These are phyloP conservation scores for Heliconius erato DNA, from an alignment of 2,888 invertebrate genomes.

Conservation along the genomic window DNA sequence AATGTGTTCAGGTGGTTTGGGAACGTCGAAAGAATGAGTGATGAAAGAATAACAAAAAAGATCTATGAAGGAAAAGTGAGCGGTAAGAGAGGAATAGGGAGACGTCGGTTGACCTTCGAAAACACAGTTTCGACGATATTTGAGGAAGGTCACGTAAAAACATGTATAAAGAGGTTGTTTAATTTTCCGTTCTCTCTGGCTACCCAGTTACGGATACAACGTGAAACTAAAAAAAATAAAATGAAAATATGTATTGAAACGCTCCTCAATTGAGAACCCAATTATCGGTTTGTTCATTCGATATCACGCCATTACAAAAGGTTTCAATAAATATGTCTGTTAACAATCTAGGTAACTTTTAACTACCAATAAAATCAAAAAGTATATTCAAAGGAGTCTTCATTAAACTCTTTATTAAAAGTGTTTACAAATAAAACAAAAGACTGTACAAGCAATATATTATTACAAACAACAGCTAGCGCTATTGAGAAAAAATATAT, in stretches of 20 bases:
- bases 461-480: not conserved
- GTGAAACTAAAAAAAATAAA: no score
- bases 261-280: constrained; percentile 31
- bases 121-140: no score
- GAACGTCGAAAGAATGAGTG: no score
- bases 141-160: no score
- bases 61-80: no score
- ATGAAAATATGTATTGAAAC: constrained; percentile 10
- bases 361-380: constrained; percentile 4
- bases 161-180: no score
- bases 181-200: no score
- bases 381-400: not conserved
- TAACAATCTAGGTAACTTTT: constrained; percentile 10
- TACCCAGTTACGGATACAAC: not conserved
- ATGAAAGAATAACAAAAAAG: no score
- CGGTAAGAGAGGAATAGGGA: no score
- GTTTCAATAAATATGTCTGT: constrained; percentile 16
- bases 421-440: constrained; percentile 11
- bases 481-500: not conserved
- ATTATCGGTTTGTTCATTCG: constrained; percentile 40
- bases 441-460: not conserved
- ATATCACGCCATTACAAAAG: constrained; percentile 28
- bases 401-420: not conserved
- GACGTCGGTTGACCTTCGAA: no score
- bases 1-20: no score